A percentile compares a stretch with the other conserved stretches of the same genome.
Evolutionary conservation across 2,888 invertebrate genomes (phyloP).

Genomic region (Polydrusus cervinus): DNA sequence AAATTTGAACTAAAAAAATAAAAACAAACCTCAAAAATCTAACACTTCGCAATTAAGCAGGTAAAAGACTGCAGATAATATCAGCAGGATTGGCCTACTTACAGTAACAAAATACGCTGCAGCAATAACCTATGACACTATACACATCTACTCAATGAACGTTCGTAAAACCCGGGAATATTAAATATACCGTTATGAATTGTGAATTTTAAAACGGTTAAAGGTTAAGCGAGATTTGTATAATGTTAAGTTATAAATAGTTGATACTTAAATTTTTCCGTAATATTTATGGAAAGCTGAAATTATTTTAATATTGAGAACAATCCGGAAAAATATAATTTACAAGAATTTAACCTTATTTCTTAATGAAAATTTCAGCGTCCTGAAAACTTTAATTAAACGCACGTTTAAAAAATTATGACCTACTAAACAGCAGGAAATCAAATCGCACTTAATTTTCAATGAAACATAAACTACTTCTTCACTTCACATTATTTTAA

Average conservation of each 20-base stretch:
- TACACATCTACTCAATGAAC: neutral
- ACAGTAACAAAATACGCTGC: neutral
- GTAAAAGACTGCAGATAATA: neutral
- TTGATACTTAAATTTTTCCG: too few species aligned
- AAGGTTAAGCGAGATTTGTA: too few species aligned
- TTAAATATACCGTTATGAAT: neutral
- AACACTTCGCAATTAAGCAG: neutral
- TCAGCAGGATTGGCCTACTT: constrained; percentile 1
- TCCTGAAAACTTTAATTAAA: neutral
- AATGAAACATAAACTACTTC: constrained; percentile 29
- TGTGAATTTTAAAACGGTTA: too few species aligned
- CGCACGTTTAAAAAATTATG: constrained; percentile 13
- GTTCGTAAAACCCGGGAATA: neutral
- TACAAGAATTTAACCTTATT: neutral
- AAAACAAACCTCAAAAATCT: neutral
- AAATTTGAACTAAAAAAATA: too few species aligned
- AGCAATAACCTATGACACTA: constrained; percentile 4
- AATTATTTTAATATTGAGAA: too few species aligned
- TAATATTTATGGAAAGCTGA: too few species aligned
- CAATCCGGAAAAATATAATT: too few species aligned
- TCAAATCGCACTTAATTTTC: constrained; percentile 18
- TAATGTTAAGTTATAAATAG: too few species aligned
- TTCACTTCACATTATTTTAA: constrained; percentile 17
- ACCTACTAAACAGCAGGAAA: constrained; percentile 34
- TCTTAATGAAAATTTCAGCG: neutral